These are phyloP conservation scores for Fabriciana adippe DNA, from an alignment of 2,888 invertebrate species.

Conservation along the genomic window DNA sequence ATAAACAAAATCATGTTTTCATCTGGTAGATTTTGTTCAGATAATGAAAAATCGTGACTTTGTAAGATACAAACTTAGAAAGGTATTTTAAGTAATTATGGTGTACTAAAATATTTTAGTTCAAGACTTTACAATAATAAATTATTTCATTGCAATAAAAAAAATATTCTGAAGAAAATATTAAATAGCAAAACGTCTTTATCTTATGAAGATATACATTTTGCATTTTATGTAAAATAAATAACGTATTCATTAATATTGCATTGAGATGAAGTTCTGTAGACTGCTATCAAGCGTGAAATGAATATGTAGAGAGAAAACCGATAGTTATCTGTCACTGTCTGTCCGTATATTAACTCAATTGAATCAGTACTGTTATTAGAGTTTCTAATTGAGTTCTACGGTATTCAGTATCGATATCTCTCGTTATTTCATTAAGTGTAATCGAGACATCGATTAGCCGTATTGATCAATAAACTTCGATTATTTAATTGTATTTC, in stretches of 20 bases:
- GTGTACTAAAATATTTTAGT: not conserved
- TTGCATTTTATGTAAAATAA: not conserved
- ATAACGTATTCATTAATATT: constrained; percentile 15
- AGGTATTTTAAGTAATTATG: not conserved
- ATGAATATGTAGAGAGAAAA: constrained; percentile 44
- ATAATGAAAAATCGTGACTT: constrained; percentile 18
- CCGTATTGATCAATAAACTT: constrained; percentile 23
- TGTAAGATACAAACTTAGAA: not conserved
- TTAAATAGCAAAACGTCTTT: not conserved
- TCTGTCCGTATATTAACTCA: constrained; percentile 49
- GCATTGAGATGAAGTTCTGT: constrained; percentile 17
- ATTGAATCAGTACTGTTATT: constrained; percentile 47
- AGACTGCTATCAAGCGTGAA: constrained; percentile 27
- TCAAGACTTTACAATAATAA: too few relatives aligned
- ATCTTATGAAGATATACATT: constrained; percentile 6
- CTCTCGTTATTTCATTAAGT: constrained; percentile 33
- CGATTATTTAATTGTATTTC: constrained; percentile 25
- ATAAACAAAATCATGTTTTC: not conserved
- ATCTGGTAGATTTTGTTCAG: constrained; percentile 1
- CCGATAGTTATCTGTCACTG: constrained; percentile 47
- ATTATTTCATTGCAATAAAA: too few relatives aligned
- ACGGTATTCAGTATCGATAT: constrained; percentile 43
- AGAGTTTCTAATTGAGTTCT: constrained; percentile 43
- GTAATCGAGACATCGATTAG: constrained; percentile 32
- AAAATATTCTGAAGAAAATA: too few relatives aligned